Evolutionary conservation across 2,888 invertebrate species (phyloP).

Genomic region (Sarcophaga carnaria): DNA sequence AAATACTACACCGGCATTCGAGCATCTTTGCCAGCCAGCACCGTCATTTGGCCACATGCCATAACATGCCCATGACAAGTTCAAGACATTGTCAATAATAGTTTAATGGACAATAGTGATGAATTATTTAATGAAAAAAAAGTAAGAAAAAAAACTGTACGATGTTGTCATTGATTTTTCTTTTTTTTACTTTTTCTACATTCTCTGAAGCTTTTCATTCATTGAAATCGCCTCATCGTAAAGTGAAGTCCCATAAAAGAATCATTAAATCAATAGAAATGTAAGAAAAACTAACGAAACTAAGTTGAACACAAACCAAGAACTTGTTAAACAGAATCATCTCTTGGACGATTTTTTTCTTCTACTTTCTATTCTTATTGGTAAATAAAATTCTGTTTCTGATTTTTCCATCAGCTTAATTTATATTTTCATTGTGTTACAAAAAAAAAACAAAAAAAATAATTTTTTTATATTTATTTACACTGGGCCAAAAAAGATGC

Average conservation of each 20-base stretch:
- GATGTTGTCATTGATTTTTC: neutral
- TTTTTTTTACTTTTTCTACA: neutral
- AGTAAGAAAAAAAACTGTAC: conserved; percentile 21
- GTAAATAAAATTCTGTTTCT: conserved; percentile 16
- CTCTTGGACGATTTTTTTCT: neutral
- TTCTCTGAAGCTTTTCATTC: neutral
- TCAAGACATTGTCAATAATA: conserved; percentile 69
- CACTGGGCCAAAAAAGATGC: neutral
- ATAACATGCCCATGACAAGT: conserved; percentile 67
- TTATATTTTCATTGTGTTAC: conserved; percentile 21
- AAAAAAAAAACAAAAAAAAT: neutral
- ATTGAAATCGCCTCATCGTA: neutral
- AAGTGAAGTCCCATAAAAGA: conserved; percentile 47
- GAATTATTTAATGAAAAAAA: conserved; percentile 67
- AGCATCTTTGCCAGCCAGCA: conserved; percentile 45
- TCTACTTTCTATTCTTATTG: conserved; percentile 9
- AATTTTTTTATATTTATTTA: neutral
- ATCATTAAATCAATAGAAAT: conserved; percentile 57
- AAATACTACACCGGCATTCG: conserved; percentile 37
- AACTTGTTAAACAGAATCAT: conserved; percentile 41
- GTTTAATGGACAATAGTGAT: conserved; percentile 68
- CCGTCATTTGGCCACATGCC: conserved; percentile 63
- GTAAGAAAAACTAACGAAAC: neutral
- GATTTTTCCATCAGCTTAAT: conserved; percentile 35
- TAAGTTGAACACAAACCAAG: neutral